phyloP scores from a whole-genome alignment of 2,113 vertebrate genomes.

The Litocranius walleri region DNA sequence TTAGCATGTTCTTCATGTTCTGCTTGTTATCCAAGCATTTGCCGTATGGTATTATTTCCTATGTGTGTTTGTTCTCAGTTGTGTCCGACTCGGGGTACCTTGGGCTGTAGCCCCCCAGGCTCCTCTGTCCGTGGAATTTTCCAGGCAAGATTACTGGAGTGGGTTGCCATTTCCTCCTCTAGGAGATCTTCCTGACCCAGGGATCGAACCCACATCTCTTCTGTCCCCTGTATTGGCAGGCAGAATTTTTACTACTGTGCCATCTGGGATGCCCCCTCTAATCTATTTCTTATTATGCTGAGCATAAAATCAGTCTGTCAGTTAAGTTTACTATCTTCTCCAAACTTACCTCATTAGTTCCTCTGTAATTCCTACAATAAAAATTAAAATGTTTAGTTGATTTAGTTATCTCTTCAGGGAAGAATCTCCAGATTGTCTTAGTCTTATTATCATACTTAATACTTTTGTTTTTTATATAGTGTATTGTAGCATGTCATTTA shows the following conservation, averaged over 20 bases:
- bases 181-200: not conserved
- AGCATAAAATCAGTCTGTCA: conserved; percentile 1
- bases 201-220: not conserved
- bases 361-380: not conserved
- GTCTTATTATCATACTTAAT: not conserved
- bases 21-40: not conserved
- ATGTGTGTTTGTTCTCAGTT: not conserved
- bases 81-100: not conserved
- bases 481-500: not conserved
- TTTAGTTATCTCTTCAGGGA: not conserved
- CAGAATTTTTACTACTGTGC: not conserved
- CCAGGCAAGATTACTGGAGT: not conserved
- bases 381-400: not conserved
- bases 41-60: not conserved
- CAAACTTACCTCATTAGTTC: conserved; percentile 15
- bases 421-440: not conserved
- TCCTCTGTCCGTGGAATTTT: not conserved
- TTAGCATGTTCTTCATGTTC: not conserved
- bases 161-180: not conserved
- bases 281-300: not conserved
- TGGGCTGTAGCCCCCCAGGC: not conserved
- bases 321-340: not conserved
- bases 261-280: not conserved
- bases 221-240: not conserved
- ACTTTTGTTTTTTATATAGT: not conserved